phyloP scores from a whole-genome alignment of 2,113 vertebrate genomes.

The Tragelaphus scriptus region DNA sequence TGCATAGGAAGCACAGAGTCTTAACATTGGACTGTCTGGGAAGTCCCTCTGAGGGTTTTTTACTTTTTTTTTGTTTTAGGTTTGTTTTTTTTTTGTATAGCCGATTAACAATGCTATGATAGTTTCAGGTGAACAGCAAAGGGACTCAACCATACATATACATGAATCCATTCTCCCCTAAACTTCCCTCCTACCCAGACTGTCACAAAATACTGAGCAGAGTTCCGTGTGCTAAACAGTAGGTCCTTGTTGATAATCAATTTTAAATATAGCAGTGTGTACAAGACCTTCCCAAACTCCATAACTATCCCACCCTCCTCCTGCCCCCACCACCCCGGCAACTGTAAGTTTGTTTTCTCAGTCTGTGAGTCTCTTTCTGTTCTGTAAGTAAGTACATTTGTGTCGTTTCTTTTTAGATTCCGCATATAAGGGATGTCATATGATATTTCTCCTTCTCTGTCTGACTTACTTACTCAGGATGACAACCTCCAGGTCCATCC shows the following conservation, averaged over 20 bases:
- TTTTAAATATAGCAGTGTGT: background rate
- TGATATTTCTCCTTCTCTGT: background rate
- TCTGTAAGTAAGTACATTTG: background rate
- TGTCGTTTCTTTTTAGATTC: background rate
- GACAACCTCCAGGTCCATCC: background rate
- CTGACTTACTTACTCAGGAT: background rate
- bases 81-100: background rate
- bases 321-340: fast-evolving
- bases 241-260: background rate
- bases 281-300: background rate
- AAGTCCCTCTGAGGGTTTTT: background rate
- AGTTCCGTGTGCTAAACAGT: background rate
- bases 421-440: background rate
- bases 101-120: background rate
- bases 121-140: background rate
- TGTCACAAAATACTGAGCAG: background rate
- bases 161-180: background rate
- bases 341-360: background rate
- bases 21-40: background rate
- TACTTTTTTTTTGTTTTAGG: background rate
- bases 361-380: background rate
- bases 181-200: background rate
- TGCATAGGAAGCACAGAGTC: background rate
- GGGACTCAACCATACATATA: background rate
- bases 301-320: fast-evolving